Evolutionary conservation across 2,888 invertebrate species (phyloP), one percentile per base, ranked within the genome.

Genomic region (Cyclophora albipunctata): DNA sequence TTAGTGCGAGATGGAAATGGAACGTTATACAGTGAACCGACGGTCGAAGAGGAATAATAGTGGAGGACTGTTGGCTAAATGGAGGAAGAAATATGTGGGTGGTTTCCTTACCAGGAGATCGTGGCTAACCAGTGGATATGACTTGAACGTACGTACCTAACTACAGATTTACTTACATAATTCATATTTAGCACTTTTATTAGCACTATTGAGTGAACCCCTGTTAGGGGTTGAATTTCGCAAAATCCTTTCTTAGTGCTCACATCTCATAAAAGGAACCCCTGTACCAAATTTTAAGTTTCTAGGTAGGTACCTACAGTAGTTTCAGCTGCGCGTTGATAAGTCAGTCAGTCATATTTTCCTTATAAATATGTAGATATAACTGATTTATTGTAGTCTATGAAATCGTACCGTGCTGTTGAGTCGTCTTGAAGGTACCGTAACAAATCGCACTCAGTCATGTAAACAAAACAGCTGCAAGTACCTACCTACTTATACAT

Each of bases 71-170:
- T 66, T 88, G 42, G 67, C 76, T 0, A 76, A 71, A 64, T 88
- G 87, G 85, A 71, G 76, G 46, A 78, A 68, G 60, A 86, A 84
- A 64, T 87, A 78, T 52, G 71, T 74, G 3, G 70, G 69, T 43
- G 73, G 75, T 49, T 68, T 80, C 49, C 68, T 86, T 56, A 74
- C 65, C 42, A 82, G 68, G 51, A 73, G 76, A 7, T 73, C 77
- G 33, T 86, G 87, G 86, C 66, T 83, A 41, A 80, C 75, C 41
- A 82, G 73, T 59, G 78, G 84, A 69, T 88, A 83, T 58, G 82
- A 87, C 66, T 74, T 88, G 54, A 78, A 82, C 57, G 87, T 87
- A 58, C 84, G 86, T 82, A 58, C n/a, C n/a, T 40, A 40, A 5
- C 6, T 50, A 37, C 46, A 42, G 3, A 6, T 2, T 20, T 43